Evolutionary conservation across 2,113 vertebrate genomes (phyloP).

Genomic region (Tricholaema leucomelas): DNA sequence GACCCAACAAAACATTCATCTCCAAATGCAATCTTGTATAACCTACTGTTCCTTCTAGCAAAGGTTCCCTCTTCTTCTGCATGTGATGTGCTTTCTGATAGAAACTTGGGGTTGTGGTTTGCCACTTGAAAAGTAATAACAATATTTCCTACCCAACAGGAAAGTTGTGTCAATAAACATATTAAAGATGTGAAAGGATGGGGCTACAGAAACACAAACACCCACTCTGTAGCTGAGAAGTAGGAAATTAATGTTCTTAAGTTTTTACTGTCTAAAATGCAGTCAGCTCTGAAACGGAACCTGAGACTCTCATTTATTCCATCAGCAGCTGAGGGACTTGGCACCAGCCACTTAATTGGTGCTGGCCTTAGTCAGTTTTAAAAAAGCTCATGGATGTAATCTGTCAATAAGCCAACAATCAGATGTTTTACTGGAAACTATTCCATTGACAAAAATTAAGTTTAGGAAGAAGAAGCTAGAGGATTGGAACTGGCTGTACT

Average conservation of each 20-base stretch:
- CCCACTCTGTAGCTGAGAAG: background rate
- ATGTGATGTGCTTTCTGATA: background rate
- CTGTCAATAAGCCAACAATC: constrained; percentile 24
- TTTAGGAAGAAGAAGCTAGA: constrained; percentile 32
- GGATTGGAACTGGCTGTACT: constrained; percentile 27
- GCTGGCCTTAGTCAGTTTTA: background rate
- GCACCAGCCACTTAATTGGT: background rate
- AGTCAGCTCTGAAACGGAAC: background rate
- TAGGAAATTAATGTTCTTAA: background rate
- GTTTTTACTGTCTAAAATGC: background rate
- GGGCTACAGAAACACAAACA: background rate
- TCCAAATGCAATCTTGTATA: background rate
- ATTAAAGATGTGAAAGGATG: background rate
- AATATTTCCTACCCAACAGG: background rate
- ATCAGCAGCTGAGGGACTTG: constrained; percentile 22
- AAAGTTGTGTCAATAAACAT: background rate
- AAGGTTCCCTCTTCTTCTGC: background rate
- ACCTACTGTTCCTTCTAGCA: background rate
- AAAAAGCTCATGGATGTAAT: background rate
- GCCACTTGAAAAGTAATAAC: background rate
- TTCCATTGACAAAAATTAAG: constrained; percentile 63
- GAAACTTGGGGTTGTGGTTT: background rate
- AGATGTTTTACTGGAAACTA: constrained; percentile 43
- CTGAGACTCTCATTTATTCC: constrained; percentile 43
- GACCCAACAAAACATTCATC: background rate